Percentiles rank a stretch among this genome's conserved stretches.
Conservation (phyloP, 2,113 vertebrate species). For the Vimba vimba region DNA sequence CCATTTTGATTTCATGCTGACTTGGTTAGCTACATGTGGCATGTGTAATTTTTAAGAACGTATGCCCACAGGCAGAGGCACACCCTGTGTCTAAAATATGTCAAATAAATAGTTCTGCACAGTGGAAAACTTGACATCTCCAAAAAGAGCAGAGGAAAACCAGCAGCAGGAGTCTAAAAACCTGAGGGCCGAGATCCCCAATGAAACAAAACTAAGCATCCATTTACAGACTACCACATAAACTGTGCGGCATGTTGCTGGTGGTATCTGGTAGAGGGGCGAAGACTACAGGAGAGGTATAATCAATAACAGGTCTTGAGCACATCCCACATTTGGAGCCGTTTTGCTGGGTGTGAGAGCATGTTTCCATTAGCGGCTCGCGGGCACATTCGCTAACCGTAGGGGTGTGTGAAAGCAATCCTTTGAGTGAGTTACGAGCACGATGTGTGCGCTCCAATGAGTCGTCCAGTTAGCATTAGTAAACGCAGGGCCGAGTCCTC, state of each 20-base stretch:
- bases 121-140: constrained; percentile 19
- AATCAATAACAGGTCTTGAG: constrained; percentile 33
- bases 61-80: not conserved
- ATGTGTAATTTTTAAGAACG: not conserved
- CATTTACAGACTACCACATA: not conserved
- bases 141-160: constrained; percentile 10
- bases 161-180: constrained; percentile 19
- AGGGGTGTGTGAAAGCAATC: constrained; percentile 15
- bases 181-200: not conserved
- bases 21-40: not conserved
- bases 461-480: constrained; percentile 20
- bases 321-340: constrained; percentile 44
- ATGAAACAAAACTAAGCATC: not conserved
- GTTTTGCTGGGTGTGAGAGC: constrained; percentile 52
- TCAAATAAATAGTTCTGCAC: constrained; percentile 8
- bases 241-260: not conserved
- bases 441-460: constrained; percentile 10
- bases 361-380: constrained; percentile 49
- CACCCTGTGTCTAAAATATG: constrained; percentile 18
- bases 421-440: not conserved
- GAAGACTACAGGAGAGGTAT: not conserved
- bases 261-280: not conserved
- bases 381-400: constrained; percentile 16
- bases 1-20: not conserved
- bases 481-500: constrained; percentile 30